Conservation (phyloP, 2,113 vertebrate species). For the Labeo rohita region DNA sequence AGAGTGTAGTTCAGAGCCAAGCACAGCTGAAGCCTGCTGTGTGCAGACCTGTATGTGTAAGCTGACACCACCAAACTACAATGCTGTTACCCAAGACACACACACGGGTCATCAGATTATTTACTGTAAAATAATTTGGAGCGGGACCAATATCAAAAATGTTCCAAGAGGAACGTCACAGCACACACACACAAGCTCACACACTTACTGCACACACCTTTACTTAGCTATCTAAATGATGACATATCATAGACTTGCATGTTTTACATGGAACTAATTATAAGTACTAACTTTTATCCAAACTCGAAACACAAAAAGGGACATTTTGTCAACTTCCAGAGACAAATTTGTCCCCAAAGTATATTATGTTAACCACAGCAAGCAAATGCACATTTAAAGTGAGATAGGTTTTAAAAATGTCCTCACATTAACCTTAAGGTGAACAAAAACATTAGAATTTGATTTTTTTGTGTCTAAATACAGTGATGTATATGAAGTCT, state of each 20-base stretch:
- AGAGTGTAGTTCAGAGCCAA: background rate
- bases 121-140: slow-evolving; percentile 12
- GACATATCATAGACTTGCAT: background rate
- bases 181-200: background rate
- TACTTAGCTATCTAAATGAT: background rate
- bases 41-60: slow-evolving; percentile 27
- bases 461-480: background rate
- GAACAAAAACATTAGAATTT: background rate
- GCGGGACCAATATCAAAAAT: background rate
- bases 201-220: background rate
- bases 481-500: background rate
- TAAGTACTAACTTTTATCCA: background rate
- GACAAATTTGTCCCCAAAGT: too few species aligned
- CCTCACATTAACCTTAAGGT: background rate
- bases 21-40: slow-evolving; percentile 30
- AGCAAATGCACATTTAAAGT: background rate
- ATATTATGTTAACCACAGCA: background rate
- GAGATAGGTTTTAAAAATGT: background rate
- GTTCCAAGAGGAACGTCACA: background rate
- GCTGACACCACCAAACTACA: slow-evolving; percentile 3
- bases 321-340: background rate
- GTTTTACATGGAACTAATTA: background rate
- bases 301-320: background rate
- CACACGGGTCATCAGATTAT: slow-evolving; percentile 6
- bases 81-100: slow-evolving; percentile 21